Base-by-base conservation (phyloP, 2,888 invertebrate genomes). In the Cheilosia soror region DNA sequence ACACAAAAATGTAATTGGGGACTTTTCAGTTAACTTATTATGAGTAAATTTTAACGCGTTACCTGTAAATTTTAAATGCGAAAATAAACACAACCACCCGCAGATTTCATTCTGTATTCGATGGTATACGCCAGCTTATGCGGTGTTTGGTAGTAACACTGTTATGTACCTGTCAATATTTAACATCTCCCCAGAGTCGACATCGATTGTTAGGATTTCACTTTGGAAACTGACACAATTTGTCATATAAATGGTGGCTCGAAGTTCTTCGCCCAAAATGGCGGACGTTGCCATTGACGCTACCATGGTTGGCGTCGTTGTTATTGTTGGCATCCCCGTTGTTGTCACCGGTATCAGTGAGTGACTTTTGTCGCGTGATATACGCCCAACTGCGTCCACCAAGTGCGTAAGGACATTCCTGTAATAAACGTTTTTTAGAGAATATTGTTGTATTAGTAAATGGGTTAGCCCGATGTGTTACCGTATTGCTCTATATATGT, bases 141-240 rank as follows among this genome's bases (percentile, higher is more conserved):
- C n/a, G 20, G 20, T 2, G 2, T 20, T 20, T 77, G 49, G 57
- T 27, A 37, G 11, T 13, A 29, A 47, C 15, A 47, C n/a, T 1
- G 15, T 37, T 37, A 47, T 47, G 25, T 86, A 86, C 86, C 86
- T 86, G 77, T 83, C 78, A 78, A 69, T 57, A n/a, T 66, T 77
- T 11, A 60, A 15, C 49, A 86, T 69, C 57, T 86, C 81, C 42
- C 86, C 81, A 5, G 86, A 80, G 65, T 81, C 81, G 20, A 82
- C 81, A 66, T 86, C 81, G 53, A 86, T 77, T 65, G 86, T 77
- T 20, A 86, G 51, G 20, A 86, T 80, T 81, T 86, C 86, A 65
- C 86, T 86, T 63, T 81, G 72, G 65, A 86, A 76, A 75, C 86
- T 86, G 51, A 57, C 63, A 62, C 81, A 82, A 68, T 78, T 77